These are phyloP conservation scores for Cervus canadensis DNA, from an alignment of 2,113 vertebrate species.

Conservation along the genomic window DNA sequence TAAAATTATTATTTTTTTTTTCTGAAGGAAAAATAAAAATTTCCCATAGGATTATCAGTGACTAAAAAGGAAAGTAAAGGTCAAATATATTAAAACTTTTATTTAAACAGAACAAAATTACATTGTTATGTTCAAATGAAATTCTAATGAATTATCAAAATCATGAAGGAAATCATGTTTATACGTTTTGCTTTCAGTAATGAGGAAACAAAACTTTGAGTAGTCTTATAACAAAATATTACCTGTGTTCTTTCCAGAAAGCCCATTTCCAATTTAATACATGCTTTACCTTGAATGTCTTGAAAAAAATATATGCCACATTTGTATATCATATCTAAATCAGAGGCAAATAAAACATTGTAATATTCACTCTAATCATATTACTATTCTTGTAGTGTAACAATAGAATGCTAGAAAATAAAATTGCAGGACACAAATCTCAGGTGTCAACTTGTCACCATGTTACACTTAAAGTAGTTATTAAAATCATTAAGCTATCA, in stretches of 20 bases:
- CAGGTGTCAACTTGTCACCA: conserved; percentile 80
- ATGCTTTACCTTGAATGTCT: background rate
- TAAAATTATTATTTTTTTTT: background rate
- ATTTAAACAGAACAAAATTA: background rate
- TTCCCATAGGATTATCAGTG: background rate
- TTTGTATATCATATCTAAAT: background rate
- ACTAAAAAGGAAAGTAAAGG: background rate
- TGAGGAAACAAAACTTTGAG: background rate
- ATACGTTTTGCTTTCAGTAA: background rate
- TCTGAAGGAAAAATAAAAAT: background rate
- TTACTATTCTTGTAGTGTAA: conserved; percentile 74
- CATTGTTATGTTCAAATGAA: background rate
- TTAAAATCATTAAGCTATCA: conserved; percentile 86
- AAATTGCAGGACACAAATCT: conserved; percentile 80
- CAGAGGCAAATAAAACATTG: conserved; percentile 54
- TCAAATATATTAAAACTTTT: background rate
- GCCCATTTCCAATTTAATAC: background rate
- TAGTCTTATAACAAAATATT: background rate
- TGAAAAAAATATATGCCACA: background rate
- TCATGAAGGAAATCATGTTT: background rate
- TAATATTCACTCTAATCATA: conserved; percentile 65
- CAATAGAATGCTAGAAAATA: conserved; percentile 77
- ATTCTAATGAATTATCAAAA: background rate
- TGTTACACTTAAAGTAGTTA: conserved; percentile 80
- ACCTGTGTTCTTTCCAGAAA: background rate